A percentile compares a stretch with the other conserved stretches of the same genome.
Evolutionary conservation across 1,140 invertebrate species (phyloP).

Genomic region (Drosophila virilis): DNA sequence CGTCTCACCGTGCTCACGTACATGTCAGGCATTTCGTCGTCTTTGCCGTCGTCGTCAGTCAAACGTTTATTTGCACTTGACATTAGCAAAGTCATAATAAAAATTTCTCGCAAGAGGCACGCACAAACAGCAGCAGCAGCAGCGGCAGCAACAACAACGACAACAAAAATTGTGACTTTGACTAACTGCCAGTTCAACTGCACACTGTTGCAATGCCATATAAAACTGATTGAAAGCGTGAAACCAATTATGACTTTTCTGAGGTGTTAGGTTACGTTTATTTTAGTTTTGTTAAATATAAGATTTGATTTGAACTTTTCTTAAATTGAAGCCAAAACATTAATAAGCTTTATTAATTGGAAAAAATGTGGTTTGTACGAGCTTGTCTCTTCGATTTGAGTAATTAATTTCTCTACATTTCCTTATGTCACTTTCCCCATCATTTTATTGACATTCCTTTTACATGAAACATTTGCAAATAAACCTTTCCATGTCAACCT

Average conservation of each 20-base stretch:
- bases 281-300: too few relatives aligned
- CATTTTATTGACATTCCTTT: too few relatives aligned
- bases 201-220: conserved; percentile 26
- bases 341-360: too few relatives aligned
- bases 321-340: too few relatives aligned
- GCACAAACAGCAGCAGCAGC: conserved; percentile 38
- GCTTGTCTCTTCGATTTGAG: too few relatives aligned
- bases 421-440: too few relatives aligned
- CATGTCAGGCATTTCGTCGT: conserved; percentile 20
- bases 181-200: conserved; percentile 18
- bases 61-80: conserved; percentile 79
- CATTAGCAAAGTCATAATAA: conserved; percentile 81
- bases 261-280: too few relatives aligned
- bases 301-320: too few relatives aligned
- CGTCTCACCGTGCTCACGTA: conserved; percentile 41
- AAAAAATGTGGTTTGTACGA: too few relatives aligned
- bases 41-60: conserved; percentile 30
- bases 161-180: conserved; percentile 30
- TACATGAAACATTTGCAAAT: too few relatives aligned
- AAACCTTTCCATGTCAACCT: too few relatives aligned
- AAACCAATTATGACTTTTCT: neutral
- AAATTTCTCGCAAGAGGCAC: conserved; percentile 71
- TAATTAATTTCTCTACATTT: too few relatives aligned
- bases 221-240: neutral
- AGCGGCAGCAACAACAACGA: conserved; percentile 21